phyloP scores from a whole-genome alignment of 1,140 invertebrate species.

The Ectropis grisescens region DNA sequence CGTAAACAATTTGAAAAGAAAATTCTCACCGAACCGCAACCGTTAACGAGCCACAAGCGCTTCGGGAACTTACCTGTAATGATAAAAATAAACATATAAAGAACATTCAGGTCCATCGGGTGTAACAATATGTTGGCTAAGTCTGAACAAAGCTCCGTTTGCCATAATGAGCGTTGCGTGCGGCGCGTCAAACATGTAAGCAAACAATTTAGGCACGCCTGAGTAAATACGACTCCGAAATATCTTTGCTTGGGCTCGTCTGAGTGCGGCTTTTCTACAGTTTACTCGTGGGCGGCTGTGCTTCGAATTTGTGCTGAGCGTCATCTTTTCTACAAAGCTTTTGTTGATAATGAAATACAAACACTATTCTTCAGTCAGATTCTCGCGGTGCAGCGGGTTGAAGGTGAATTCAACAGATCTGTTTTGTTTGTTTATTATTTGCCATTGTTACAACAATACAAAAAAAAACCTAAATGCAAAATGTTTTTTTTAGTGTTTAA shows the following conservation, averaged over 20 bases:
- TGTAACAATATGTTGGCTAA: constrained; percentile 63
- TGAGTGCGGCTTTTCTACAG: constrained; percentile 42
- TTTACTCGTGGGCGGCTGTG: constrained; percentile 38
- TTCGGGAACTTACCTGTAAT: constrained; percentile 53
- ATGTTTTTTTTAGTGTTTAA: no score
- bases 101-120: constrained; percentile 51
- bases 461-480: no score
- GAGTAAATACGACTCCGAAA: constrained; percentile 66
- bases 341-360: constrained; percentile 67
- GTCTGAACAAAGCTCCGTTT: constrained; percentile 60
- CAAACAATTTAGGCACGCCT: constrained; percentile 68
- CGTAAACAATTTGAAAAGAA: constrained; percentile 37
- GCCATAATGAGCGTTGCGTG: constrained; percentile 66
- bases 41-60: constrained; percentile 35
- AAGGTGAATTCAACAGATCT: constrained; percentile 32
- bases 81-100: constrained; percentile 62
- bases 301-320: constrained; percentile 50
- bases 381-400: constrained; percentile 36
- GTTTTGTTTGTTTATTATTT: no score
- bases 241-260: constrained; percentile 54
- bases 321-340: constrained; percentile 61
- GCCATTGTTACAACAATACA: no score
- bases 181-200: constrained; percentile 67
- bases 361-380: constrained; percentile 51
- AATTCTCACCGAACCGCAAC: constrained; percentile 37